Percentiles rank a stretch among this genome's conserved stretches.
phyloP scores from a whole-genome alignment of 1,140 invertebrate genomes.

The Lucilia sericata region DNA sequence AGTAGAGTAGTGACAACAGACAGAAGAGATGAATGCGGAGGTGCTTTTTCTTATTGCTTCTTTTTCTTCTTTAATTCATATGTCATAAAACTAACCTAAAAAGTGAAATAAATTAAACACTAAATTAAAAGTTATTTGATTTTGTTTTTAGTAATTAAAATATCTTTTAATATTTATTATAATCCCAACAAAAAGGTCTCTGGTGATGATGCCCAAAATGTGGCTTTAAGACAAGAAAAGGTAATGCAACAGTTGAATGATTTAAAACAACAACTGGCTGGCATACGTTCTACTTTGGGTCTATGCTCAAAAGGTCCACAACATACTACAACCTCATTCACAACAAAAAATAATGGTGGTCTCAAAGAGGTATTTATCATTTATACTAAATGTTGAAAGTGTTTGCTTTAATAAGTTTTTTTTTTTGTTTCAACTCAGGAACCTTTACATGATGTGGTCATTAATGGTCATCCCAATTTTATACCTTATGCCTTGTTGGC shows the following conservation, averaged over 20 bases:
- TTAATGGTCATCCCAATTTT: conserved; percentile 66
- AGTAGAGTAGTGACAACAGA: no score
- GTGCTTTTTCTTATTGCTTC: not conserved
- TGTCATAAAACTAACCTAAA: conserved; percentile 34
- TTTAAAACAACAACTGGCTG: conserved; percentile 57
- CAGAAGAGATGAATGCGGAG: conserved; percentile 20
- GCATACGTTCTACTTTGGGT: conserved; percentile 58
- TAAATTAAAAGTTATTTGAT: conserved; percentile 19
- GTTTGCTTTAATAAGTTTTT: not conserved
- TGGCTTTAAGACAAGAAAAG: conserved; percentile 58
- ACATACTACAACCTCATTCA: conserved; percentile 47
- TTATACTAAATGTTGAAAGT: not conserved
- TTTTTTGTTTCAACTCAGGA: conserved; percentile 48
- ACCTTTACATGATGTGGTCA: conserved; percentile 63
- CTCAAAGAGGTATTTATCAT: conserved; percentile 55
- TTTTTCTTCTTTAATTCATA: not conserved
- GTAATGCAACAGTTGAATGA: conserved; percentile 62
- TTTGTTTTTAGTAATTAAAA: conserved; percentile 17
- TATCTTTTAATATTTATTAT: not conserved
- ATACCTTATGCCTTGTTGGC: conserved; percentile 65
- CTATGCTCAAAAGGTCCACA: conserved; percentile 59
- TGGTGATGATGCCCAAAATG: conserved; percentile 41
- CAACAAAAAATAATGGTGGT: conserved; percentile 58
- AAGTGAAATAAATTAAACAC: not conserved
- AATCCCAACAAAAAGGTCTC: not conserved